phyloP scores from a whole-genome alignment of 1,140 invertebrate genomes.

The Anthonomus grandis region DNA sequence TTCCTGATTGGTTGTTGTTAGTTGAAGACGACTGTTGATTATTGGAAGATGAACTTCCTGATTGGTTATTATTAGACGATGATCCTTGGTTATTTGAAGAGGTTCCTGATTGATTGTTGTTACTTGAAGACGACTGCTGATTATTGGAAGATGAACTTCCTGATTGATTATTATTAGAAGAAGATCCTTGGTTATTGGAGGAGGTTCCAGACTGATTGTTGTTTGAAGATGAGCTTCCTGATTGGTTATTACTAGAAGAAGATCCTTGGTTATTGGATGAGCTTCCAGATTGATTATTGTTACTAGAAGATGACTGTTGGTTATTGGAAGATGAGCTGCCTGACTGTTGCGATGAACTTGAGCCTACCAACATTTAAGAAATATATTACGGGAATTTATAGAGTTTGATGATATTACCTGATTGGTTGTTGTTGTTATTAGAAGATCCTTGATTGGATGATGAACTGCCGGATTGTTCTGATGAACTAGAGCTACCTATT shows the following conservation, averaged over 20 bases:
- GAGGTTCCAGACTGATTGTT: slow-evolving; percentile 16
- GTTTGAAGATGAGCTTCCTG: slow-evolving; percentile 39
- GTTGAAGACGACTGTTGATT: not conserved
- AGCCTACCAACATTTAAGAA: too few species aligned
- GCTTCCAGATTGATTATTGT: slow-evolving; percentile 3
- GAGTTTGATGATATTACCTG: slow-evolving; percentile 8
- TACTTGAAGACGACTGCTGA: slow-evolving; percentile 8
- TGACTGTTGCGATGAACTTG: slow-evolving; percentile 6
- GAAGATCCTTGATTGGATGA: too few species aligned
- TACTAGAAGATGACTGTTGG: slow-evolving; percentile 1
- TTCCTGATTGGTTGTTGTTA: not conserved
- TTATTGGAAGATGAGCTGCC: slow-evolving; percentile 3
- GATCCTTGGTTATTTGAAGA: slow-evolving; percentile 17
- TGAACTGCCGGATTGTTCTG: too few species aligned
- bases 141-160: slow-evolving; percentile 18
- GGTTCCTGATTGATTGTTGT: slow-evolving; percentile 1
- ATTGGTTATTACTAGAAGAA: slow-evolving; percentile 13
- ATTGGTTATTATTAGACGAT: slow-evolving; percentile 6
- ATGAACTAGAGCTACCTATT: too few species aligned
- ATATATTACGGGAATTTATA: too few species aligned
- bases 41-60: slow-evolving; percentile 1
- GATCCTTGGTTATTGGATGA: slow-evolving; percentile 10
- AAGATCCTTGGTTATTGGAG: slow-evolving; percentile 15
- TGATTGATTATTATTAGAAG: slow-evolving; percentile 3
- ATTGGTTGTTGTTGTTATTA: slow-evolving; percentile 7